A percentile compares a stretch with the other conserved stretches of the same genome.
These are phyloP conservation scores for Chymomyza fuscimana DNA, from an alignment of 2,888 invertebrate genomes.

Conservation along the genomic window DNA sequence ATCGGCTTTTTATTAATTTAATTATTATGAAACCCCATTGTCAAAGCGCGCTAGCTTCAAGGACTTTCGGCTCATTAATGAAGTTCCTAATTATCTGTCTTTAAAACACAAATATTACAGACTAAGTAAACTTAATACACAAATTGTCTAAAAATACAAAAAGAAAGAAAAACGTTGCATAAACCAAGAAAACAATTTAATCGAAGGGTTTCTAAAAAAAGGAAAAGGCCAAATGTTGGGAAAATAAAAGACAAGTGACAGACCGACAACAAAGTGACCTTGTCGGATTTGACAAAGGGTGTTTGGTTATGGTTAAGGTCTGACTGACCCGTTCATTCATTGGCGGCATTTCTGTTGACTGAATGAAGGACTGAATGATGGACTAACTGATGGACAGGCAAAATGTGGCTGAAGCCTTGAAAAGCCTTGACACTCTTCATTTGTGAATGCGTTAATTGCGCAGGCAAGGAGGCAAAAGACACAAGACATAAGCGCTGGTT, in stretches of 20 bases:
- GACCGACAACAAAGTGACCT: background rate
- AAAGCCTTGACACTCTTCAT: conserved; percentile 73
- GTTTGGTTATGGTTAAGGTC: background rate
- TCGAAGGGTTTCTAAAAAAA: background rate
- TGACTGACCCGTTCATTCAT: background rate
- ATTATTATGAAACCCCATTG: too few relatives aligned
- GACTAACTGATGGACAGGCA: background rate
- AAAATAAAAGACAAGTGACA: background rate
- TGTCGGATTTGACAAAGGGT: background rate
- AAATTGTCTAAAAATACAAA: background rate
- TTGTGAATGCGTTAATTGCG: conserved; percentile 73
- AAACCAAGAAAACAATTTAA: background rate
- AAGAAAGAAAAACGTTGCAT: background rate
- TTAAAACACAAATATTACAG: too few relatives aligned
- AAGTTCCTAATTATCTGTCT: too few relatives aligned
- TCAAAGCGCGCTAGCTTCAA: too few relatives aligned
- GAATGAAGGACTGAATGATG: conserved; percentile 28
- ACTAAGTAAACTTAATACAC: too few relatives aligned
- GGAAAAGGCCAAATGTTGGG: background rate
- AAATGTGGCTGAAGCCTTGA: conserved; percentile 22
- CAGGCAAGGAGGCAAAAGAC: conserved; percentile 53
- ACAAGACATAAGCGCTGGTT: conserved; percentile 4
- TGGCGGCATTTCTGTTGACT: conserved; percentile 1
- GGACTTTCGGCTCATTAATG: too few relatives aligned
- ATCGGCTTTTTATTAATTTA: too few relatives aligned